A percentile compares a stretch with the other conserved stretches of the same genome.
phyloP scores from a whole-genome alignment of 2,888 invertebrate genomes.

The Tromatobia lineatoria region DNA sequence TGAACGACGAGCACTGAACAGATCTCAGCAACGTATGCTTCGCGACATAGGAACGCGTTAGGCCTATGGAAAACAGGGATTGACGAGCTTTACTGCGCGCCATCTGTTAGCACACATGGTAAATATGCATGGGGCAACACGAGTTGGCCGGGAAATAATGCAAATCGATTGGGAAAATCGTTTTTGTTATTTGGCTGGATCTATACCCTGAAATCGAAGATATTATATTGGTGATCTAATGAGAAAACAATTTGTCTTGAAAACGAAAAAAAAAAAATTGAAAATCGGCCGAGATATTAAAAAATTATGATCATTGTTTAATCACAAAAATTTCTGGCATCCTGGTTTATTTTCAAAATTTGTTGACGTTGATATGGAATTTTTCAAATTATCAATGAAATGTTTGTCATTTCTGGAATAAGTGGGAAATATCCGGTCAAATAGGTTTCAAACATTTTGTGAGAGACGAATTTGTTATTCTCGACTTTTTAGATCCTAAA shows the following conservation, averaged over 20 bases:
- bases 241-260: background rate
- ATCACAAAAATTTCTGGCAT: background rate
- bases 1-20: constrained; percentile 18
- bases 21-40: background rate
- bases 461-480: too few relatives aligned
- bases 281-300: too few relatives aligned
- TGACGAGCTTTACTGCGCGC: background rate
- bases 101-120: constrained; percentile 4
- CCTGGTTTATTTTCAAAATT: background rate
- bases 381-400: too few relatives aligned
- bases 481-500: too few relatives aligned
- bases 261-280: background rate
- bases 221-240: background rate
- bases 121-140: background rate
- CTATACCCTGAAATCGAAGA: background rate
- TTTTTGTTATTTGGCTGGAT: background rate
- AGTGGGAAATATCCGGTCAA: too few relatives aligned
- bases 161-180: constrained; percentile 10
- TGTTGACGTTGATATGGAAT: too few relatives aligned
- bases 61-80: constrained; percentile 21
- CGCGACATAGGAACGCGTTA: background rate
- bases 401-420: too few relatives aligned
- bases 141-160: background rate
- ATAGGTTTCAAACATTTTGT: too few relatives aligned
- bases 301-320: too few relatives aligned